A percentile compares a stretch with the other conserved stretches of the same genome.
These are phyloP conservation scores for Stenopsyche tienmushanensis DNA, from an alignment of 1,140 invertebrate species.

Conservation along the genomic window DNA sequence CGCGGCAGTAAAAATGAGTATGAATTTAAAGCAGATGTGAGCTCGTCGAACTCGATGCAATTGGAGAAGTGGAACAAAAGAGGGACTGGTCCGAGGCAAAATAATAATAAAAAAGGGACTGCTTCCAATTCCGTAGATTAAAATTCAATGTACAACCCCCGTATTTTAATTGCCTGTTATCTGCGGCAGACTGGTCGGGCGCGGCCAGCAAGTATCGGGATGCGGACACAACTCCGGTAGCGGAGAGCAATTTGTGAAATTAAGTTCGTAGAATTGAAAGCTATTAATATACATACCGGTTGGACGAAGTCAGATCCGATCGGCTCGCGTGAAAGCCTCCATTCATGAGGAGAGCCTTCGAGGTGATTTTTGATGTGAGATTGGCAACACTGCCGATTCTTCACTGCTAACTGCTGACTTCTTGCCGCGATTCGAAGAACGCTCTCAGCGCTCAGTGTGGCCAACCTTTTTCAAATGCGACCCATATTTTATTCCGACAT, in stretches of 20 bases:
- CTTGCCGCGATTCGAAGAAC: too few species aligned
- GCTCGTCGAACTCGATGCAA: too few species aligned
- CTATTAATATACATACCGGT: conserved; percentile 39
- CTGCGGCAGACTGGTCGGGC: conserved; percentile 21
- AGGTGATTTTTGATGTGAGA: neutral
- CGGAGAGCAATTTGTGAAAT: conserved; percentile 41
- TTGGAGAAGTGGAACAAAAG: too few species aligned
- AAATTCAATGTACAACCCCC: conserved; percentile 33
- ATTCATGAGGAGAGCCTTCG: conserved; percentile 4
- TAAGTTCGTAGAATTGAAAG: conserved; percentile 38
- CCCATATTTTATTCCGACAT: too few species aligned
- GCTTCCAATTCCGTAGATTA: conserved; percentile 26
- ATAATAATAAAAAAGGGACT: conserved; percentile 11
- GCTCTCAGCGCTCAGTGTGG: neutral
- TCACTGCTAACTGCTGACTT: too few species aligned
- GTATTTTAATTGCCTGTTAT: conserved; percentile 38
- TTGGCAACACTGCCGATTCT: conserved; percentile 10
- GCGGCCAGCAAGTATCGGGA: neutral
- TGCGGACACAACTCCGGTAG: conserved; percentile 28
- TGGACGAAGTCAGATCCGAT: neutral
- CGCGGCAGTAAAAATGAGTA: too few species aligned
- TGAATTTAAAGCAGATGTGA: too few species aligned
- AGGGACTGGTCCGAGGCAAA: neutral
- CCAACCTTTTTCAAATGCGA: too few species aligned
- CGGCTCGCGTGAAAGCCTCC: conserved; percentile 4